These are phyloP conservation scores for Drosophila micromelanica DNA, from an alignment of 1,140 invertebrate species.

Conservation along the genomic window DNA sequence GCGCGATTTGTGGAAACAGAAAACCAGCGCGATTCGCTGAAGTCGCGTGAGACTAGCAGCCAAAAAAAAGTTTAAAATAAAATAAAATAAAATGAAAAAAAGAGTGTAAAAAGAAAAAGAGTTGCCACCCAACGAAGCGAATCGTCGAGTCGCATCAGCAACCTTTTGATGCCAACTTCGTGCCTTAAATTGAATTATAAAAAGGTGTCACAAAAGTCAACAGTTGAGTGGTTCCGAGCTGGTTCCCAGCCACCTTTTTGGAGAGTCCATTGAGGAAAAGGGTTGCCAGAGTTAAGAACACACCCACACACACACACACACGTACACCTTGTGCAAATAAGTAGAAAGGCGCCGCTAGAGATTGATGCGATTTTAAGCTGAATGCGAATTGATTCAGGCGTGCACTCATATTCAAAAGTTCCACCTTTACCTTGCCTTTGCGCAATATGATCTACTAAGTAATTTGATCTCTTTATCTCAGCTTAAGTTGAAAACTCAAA, in stretches of 20 bases:
- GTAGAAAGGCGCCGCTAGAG: constrained; percentile 7
- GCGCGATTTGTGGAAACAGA: constrained; percentile 43
- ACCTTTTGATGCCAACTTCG: constrained; percentile 65
- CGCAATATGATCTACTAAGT: not conserved
- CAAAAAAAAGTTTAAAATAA: not conserved
- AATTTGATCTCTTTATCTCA: constrained; percentile 13
- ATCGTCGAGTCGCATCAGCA: constrained; percentile 37
- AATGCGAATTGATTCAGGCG: constrained; percentile 40
- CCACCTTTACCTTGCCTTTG: not conserved
- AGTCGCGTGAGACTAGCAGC: constrained; percentile 33
- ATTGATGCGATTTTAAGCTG: constrained; percentile 53
- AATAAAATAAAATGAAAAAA: not conserved
- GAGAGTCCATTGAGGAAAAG: constrained; percentile 15
- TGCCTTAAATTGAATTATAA: constrained; percentile 74
- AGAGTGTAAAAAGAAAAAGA: not conserved
- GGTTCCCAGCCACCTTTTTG: not conserved
- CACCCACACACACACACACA: not conserved
- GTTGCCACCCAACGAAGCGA: constrained; percentile 12
- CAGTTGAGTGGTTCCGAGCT: constrained; percentile 23
- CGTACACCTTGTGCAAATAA: not conserved
- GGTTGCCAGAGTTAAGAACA: constrained; percentile 17
- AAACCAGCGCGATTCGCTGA: constrained; percentile 38
- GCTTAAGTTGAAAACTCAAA: too few species aligned
- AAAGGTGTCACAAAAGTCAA: constrained; percentile 68
- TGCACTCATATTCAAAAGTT: constrained; percentile 31